Conservation (phyloP, 1,140 invertebrate genomes). For the Mizuhopecten yessoensis region DNA sequence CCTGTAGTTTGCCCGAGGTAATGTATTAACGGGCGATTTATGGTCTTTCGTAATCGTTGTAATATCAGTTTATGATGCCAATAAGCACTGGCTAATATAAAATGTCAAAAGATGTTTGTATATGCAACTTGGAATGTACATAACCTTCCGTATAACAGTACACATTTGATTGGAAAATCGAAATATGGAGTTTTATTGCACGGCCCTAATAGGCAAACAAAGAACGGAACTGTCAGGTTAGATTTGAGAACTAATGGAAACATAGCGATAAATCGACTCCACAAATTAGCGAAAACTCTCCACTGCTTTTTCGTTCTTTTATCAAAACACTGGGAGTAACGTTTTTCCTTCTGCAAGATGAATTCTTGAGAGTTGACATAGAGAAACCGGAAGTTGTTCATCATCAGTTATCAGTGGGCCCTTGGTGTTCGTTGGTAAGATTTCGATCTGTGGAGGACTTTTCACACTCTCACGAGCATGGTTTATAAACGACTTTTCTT, state of each 20-base stretch:
- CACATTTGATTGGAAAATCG: conserved; percentile 32
- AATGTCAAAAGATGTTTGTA: conserved; percentile 32
- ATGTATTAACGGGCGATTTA: conserved; percentile 10
- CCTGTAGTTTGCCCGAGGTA: neutral
- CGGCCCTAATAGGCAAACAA: neutral
- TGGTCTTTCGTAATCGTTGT: neutral
- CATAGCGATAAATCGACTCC: neutral
- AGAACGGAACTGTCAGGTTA: neutral
- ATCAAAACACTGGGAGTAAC: neutral
- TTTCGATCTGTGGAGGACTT: neutral
- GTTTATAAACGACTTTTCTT: neutral
- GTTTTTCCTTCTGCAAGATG: conserved; percentile 15
- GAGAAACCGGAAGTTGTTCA: neutral
- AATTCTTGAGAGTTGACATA: neutral
- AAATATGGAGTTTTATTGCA: neutral
- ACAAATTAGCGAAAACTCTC: neutral
- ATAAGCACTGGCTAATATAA: conserved; percentile 19
- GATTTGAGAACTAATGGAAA: neutral
- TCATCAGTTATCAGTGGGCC: neutral
- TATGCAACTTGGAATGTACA: neutral
- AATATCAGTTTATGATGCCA: neutral
- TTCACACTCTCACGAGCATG: neutral
- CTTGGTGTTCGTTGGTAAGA: neutral
- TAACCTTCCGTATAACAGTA: neutral
- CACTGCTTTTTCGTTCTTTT: no score